Conservation (phyloP, 1,140 invertebrate species). For the Oedothorax gibbosus region DNA sequence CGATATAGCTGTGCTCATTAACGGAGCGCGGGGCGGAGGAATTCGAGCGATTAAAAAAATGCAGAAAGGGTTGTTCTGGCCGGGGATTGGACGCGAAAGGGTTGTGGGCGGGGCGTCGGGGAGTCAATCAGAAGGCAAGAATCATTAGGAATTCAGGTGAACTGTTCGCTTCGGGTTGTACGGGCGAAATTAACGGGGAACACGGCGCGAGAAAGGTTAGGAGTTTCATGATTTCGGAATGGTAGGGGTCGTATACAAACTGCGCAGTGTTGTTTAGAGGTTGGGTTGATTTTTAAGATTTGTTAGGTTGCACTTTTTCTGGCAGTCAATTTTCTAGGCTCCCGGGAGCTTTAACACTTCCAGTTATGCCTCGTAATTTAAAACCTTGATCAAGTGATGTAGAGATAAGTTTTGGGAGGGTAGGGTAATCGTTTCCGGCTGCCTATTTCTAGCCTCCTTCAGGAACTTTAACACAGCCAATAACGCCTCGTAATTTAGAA, state of each 20-base stretch:
- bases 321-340: too few relatives aligned
- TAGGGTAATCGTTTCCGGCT: too few relatives aligned
- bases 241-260: conserved; percentile 30
- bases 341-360: too few relatives aligned
- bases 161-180: conserved; percentile 55
- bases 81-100: conserved; percentile 57
- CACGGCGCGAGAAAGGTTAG: conserved; percentile 49
- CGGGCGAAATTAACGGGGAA: conserved; percentile 56
- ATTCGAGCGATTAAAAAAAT: conserved; percentile 8
- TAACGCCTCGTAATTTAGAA: too few relatives aligned
- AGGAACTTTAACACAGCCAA: too few relatives aligned
- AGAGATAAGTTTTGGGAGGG: too few relatives aligned
- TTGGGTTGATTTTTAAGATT: too few relatives aligned
- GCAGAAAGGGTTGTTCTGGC: conserved; percentile 37
- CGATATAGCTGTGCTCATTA: conserved; percentile 53
- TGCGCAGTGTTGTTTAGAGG: neutral
- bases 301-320: too few relatives aligned
- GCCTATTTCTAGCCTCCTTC: too few relatives aligned
- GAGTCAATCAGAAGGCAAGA: conserved; percentile 61
- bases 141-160: conserved; percentile 61
- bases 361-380: too few relatives aligned
- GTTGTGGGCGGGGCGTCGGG: conserved; percentile 51
- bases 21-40: conserved; percentile 29
- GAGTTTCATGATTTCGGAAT: conserved; percentile 47
- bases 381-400: too few relatives aligned